Conservation (phyloP, 2,888 invertebrate genomes). For the Eupeodes latifasciatus region DNA sequence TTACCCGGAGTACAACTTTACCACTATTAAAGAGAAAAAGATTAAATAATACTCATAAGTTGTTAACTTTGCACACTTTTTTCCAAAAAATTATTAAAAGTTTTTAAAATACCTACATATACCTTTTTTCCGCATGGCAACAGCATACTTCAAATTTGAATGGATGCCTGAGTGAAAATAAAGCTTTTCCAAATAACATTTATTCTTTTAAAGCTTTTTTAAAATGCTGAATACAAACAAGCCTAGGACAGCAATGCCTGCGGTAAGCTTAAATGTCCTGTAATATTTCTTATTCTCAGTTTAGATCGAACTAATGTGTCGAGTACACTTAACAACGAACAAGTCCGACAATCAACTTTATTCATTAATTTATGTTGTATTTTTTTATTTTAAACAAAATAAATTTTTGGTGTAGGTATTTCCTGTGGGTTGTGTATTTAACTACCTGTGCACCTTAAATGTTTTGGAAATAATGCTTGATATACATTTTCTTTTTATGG, state of each 20-base stretch:
- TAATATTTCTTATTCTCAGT: constrained; percentile 40
- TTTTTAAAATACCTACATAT: too few relatives aligned
- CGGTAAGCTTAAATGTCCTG: constrained; percentile 43
- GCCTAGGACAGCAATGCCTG: constrained; percentile 19
- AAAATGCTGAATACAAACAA: constrained; percentile 14
- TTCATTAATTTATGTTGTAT: constrained; percentile 16
- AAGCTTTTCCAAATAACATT: not conserved
- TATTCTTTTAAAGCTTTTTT: not conserved
- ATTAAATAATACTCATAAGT: too few relatives aligned
- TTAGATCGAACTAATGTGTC: constrained; percentile 40
- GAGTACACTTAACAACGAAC: constrained; percentile 53
- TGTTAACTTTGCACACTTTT: too few relatives aligned
- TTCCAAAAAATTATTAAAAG: too few relatives aligned
- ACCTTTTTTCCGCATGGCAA: too few relatives aligned
- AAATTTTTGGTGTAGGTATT: not conserved
- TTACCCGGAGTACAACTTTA: too few relatives aligned
- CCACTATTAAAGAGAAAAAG: too few relatives aligned
- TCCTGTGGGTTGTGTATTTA: not conserved
- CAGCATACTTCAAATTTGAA: too few relatives aligned
- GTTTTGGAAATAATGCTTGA: too few relatives aligned
- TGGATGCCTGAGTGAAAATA: too few relatives aligned
- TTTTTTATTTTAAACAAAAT: constrained; percentile 6
- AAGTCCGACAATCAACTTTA: constrained; percentile 52
- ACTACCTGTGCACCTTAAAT: too few relatives aligned
- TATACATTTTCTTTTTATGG: too few relatives aligned